Conservation (phyloP, 2,113 vertebrate genomes). For the Typhlomys cinereus region DNA sequence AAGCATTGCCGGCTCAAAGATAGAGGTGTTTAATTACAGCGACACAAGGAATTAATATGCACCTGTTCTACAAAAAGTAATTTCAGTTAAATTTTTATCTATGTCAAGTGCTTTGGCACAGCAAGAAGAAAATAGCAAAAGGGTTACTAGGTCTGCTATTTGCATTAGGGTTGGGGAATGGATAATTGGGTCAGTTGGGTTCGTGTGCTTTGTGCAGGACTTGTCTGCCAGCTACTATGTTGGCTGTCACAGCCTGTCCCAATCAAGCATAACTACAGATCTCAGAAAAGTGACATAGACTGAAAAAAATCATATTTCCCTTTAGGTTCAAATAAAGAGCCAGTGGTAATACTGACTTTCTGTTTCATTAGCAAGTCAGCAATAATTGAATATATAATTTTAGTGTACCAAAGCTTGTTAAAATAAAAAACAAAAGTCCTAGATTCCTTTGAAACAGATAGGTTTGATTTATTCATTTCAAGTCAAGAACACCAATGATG, state of each 20-base stretch:
- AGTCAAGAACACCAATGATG: background rate
- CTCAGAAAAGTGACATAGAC: conserved; percentile 80
- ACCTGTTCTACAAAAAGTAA: conserved; percentile 74
- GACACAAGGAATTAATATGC: conserved; percentile 60
- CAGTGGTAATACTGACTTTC: conserved; percentile 44
- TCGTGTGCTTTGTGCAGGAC: conserved; percentile 80
- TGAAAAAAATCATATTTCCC: conserved; percentile 77
- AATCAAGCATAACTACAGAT: conserved; percentile 80
- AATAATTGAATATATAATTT: background rate
- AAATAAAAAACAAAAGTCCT: background rate
- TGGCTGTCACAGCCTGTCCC: conserved; percentile 83
- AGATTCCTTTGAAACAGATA: conserved; percentile 12
- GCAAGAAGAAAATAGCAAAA: conserved; percentile 77
- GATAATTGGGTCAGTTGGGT: conserved; percentile 82
- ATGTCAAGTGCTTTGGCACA: conserved; percentile 28
- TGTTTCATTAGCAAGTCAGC: conserved; percentile 29
- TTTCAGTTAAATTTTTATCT: conserved; percentile 74
- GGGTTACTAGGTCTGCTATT: conserved; percentile 66
- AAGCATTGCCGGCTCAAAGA: conserved; percentile 74
- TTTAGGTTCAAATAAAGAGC: conserved; percentile 69
- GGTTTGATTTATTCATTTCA: conserved; percentile 24
- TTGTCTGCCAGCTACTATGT: conserved; percentile 73
- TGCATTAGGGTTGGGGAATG: conserved; percentile 69
- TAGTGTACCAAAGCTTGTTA: background rate
- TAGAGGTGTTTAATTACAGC: conserved; percentile 78